Base-by-base conservation (phyloP, 2,113 vertebrate species). In the Aleadryas rufinucha region DNA sequence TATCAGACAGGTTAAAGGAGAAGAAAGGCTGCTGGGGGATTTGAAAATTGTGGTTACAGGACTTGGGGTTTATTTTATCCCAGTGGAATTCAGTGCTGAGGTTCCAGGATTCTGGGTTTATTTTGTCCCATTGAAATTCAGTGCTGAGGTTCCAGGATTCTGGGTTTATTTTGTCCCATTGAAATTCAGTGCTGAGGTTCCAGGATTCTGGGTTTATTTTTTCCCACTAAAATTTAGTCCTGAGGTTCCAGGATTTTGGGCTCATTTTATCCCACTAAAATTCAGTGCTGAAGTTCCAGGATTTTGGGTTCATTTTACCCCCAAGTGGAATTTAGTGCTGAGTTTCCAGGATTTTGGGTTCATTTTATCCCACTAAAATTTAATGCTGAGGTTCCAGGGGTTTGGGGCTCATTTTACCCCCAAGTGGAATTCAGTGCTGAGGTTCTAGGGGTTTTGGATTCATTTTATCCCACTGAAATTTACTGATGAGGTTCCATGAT, bases 171-270 rank as follows among this genome's bases (percentile, higher is more conserved):
- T 71, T 24, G n/a, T n/a, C n/a, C n/a, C n/a, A n/a, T n/a, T n/a
- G 24, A 10, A 37, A 45, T 75, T 53, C 4, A 9, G 15, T 8
- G 33, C 33, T 78, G 35, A 19, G 0, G 0, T 77, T 59, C 33
- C 15, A 60, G 20, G 26, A 5, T 27, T 35, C 20, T 8, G 2
- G 23, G 10, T 21, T 60, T 0, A 11, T 24, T 76, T 37, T 31
- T 14, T 6, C 1, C 19, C 14, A 30, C 0, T 59, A 19, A 0
- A 59, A 75, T 59, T 45, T 0, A 2, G 6, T 3, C 6, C 8
- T 59, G n/a, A 37, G 1, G 0, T 53, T 71, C 28, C 22, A 33
- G 12, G 16, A 6, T 21, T 56, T 56, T 16, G 45, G 22, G 42
- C 71, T 80, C 0, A 5, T 39, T 49, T 69, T 30, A 18, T 49